Evolutionary conservation across 2,888 invertebrate genomes (phyloP).

Genomic region (Tridacna crocea): DNA sequence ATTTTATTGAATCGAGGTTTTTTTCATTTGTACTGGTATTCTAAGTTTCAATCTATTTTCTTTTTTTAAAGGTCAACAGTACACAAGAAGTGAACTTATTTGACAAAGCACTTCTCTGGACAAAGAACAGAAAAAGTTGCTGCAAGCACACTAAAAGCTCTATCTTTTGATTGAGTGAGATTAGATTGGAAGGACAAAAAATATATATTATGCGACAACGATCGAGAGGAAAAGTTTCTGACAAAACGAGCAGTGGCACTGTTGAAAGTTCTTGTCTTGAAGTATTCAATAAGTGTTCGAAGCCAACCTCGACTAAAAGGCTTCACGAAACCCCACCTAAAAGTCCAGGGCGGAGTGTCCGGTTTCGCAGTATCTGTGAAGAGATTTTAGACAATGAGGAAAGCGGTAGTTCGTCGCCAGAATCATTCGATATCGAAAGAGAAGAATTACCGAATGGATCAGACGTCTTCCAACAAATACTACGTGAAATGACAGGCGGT

Average conservation of each 20-base stretch:
- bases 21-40: no score
- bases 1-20: no score
- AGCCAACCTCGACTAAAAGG: not conserved
- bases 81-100: no score
- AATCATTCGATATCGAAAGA: conserved; percentile 3
- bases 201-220: conserved; percentile 6
- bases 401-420: conserved; percentile 3
- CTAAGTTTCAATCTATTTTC: no score
- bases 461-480: conserved; percentile 16
- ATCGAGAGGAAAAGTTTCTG: not conserved
- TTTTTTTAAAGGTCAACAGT: no score
- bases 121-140: no score
- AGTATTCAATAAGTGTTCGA: not conserved
- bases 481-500: conserved; percentile 19
- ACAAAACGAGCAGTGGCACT: not conserved
- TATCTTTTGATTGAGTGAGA: no score
- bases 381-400: conserved; percentile 14
- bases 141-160: no score
- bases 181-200: not conserved
- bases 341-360: conserved; percentile 3
- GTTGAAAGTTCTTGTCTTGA: not conserved
- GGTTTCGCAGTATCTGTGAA: conserved; percentile 17
- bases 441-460: conserved; percentile 22
- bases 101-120: no score
- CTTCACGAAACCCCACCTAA: not conserved